Conservation (phyloP, 1,140 invertebrate species). For the Ladona fulva region DNA sequence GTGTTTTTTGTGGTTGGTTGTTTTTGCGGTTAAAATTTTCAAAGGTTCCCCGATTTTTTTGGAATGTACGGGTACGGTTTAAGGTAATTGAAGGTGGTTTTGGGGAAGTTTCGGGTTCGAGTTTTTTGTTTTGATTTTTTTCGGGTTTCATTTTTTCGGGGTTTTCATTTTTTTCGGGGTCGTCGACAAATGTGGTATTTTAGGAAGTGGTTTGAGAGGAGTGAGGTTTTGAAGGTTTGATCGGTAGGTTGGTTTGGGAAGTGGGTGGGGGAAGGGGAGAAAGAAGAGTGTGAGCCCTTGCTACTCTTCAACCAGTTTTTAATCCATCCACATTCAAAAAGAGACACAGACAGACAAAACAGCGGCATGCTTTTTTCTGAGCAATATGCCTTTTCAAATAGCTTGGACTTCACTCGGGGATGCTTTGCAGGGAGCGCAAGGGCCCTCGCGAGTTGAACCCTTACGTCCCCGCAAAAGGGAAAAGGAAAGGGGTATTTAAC, state of each 20-base stretch:
- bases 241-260: not conserved
- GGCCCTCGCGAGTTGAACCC: not conserved
- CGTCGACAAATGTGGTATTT: not conserved
- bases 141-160: not conserved
- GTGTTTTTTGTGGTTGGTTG: not conserved
- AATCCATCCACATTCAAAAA: not conserved
- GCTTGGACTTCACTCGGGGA: no score
- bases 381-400: no score
- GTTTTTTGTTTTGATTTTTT: not conserved
- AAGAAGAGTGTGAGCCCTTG: slow-evolving; percentile 7
- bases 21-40: not conserved
- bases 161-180: not conserved
- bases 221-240: not conserved
- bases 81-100: not conserved
- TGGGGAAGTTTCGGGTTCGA: not conserved
- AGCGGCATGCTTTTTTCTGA: not conserved
- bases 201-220: not conserved
- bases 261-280: not conserved
- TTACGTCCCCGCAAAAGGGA: not conserved
- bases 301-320: not conserved
- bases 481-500: not conserved
- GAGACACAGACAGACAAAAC: not conserved
- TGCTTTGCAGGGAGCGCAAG: not conserved
- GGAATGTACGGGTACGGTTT: not conserved
- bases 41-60: not conserved